phyloP scores from a whole-genome alignment of 2,888 invertebrate genomes.

The Campoplex capitator region DNA sequence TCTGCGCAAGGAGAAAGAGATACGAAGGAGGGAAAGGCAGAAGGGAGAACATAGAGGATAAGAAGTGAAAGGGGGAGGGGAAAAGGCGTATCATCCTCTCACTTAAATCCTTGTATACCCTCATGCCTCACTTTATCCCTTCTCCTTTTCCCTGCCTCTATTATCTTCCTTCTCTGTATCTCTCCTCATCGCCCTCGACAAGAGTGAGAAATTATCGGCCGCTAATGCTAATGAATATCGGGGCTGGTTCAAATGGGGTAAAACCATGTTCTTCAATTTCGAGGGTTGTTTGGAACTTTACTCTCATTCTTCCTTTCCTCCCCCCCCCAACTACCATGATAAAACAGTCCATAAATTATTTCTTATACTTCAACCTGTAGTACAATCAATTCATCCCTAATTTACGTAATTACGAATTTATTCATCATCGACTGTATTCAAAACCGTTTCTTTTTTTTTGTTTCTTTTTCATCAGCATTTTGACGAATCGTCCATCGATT shows the following conservation, averaged over 20 bases:
- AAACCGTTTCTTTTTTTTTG: too few species aligned
- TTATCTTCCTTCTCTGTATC: neutral
- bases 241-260: constrained; percentile 61
- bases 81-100: constrained; percentile 47
- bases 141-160: neutral
- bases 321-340: neutral
- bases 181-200: constrained; percentile 70
- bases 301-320: neutral
- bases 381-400: constrained; percentile 33
- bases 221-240: constrained; percentile 82
- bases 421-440: neutral
- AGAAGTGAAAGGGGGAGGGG: neutral
- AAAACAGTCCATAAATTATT: constrained; percentile 38
- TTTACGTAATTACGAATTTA: constrained; percentile 16
- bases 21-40: neutral
- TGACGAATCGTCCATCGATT: neutral
- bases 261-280: constrained; percentile 53
- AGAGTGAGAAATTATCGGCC: constrained; percentile 82
- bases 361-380: constrained; percentile 10
- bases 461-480: neutral
- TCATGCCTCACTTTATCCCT: constrained; percentile 20
- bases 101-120: constrained; percentile 37
- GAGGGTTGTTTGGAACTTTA: constrained; percentile 61
- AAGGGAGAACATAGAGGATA: neutral
- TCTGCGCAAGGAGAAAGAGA: constrained; percentile 37